These are phyloP conservation scores for Epinotia brunnichana DNA, from an alignment of 2,888 invertebrate species.

Conservation along the genomic window DNA sequence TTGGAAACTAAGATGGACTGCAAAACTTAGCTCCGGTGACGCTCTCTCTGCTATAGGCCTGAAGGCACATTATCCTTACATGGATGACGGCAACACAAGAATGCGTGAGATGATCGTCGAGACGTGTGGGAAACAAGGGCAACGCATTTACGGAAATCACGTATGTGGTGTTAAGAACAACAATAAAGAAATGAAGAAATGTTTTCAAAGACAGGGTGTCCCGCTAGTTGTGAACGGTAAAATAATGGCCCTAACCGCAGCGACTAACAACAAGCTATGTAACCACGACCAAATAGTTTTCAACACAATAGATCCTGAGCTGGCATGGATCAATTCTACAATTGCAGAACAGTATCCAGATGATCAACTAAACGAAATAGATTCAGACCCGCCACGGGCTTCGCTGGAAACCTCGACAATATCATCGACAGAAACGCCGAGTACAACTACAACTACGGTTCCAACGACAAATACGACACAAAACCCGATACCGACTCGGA, in stretches of 20 bases:
- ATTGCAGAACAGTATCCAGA: slow-evolving; percentile 14
- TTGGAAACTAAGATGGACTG: slow-evolving; percentile 16
- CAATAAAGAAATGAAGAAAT: not conserved
- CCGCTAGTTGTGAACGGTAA: slow-evolving; percentile 27
- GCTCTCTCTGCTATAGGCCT: slow-evolving; percentile 16
- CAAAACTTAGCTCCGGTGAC: slow-evolving; percentile 18
- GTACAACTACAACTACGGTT: not conserved
- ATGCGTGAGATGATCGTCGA: slow-evolving; percentile 28
- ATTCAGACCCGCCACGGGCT: not conserved
- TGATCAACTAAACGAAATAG: slow-evolving; percentile 13
- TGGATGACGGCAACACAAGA: slow-evolving; percentile 9
- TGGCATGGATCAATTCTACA: slow-evolving; percentile 25
- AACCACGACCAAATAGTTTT: slow-evolving; percentile 24
- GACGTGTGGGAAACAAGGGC: slow-evolving; percentile 15
- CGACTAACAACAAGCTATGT: slow-evolving; percentile 22
- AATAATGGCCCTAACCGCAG: slow-evolving; percentile 27
- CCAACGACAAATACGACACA: not conserved
- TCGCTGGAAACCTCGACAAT: not conserved
- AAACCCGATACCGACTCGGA: not conserved
- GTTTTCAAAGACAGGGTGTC: slow-evolving; percentile 36
- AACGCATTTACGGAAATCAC: slow-evolving; percentile 6
- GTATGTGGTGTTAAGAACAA: slow-evolving; percentile 18
- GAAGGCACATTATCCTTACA: slow-evolving; percentile 27
- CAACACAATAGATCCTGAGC: slow-evolving; percentile 6
- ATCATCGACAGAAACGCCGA: too few species aligned